Conservation (phyloP, 2,888 invertebrate genomes). For the Seira ritae region DNA sequence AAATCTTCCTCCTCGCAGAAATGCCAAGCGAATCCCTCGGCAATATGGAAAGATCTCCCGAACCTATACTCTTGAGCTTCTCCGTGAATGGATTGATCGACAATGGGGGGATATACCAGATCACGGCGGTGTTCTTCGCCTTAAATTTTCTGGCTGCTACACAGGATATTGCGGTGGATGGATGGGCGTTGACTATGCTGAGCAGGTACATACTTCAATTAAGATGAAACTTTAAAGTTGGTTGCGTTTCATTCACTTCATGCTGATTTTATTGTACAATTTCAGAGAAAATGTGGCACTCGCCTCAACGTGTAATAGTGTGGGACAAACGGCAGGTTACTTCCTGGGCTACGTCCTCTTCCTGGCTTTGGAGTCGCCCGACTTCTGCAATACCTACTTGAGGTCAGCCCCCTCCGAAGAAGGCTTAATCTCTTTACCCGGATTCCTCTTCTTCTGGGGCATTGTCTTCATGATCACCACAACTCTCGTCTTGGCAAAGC, state of each 20-base stretch:
- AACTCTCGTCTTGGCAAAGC: slow-evolving; percentile 81
- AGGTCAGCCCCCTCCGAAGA: slow-evolving; percentile 81
- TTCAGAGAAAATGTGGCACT: slow-evolving; percentile 94
- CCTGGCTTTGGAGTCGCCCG: slow-evolving; percentile 95
- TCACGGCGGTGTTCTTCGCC: slow-evolving; percentile 92
- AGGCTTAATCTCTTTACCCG: slow-evolving; percentile 69
- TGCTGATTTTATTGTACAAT: slow-evolving; percentile 71
- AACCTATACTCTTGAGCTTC: slow-evolving; percentile 90
- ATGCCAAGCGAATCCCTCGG: not conserved
- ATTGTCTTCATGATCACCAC: slow-evolving; percentile 93
- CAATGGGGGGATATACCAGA: slow-evolving; percentile 75
- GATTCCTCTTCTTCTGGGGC: slow-evolving; percentile 97
- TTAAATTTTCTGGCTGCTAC: slow-evolving; percentile 98
- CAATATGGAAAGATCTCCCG: slow-evolving; percentile 81
- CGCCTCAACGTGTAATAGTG: slow-evolving; percentile 98
- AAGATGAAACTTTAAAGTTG: not conserved
- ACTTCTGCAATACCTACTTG: slow-evolving; percentile 96
- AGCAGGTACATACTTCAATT: slow-evolving; percentile 81
- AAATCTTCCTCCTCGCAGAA: not conserved
- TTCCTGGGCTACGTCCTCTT: slow-evolving; percentile 98
- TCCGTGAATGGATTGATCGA: slow-evolving; percentile 86
- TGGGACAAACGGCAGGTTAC: slow-evolving; percentile 98
- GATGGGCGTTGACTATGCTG: slow-evolving; percentile 99
- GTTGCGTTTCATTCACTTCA: slow-evolving; percentile 10
- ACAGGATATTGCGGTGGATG: slow-evolving; percentile 99